Percentiles rank a stretch among this genome's conserved stretches.
phyloP scores from a whole-genome alignment of 2,113 vertebrate genomes.

The Thalassarche chlororhynchos region DNA sequence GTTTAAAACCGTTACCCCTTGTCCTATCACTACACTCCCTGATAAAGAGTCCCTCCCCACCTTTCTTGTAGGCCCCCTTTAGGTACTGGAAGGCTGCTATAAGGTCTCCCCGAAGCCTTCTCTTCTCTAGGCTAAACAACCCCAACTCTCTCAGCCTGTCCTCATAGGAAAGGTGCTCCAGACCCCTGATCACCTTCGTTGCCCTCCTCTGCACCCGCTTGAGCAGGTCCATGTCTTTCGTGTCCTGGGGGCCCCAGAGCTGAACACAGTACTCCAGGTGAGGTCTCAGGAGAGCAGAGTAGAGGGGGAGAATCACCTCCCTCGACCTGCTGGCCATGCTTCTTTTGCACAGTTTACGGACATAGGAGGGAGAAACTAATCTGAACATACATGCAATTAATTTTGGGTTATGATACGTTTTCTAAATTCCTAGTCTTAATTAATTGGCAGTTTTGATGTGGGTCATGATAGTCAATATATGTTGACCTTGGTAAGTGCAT shows the following conservation, averaged over 20 bases:
- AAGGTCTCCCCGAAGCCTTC: accelerated
- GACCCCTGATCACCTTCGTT: accelerated
- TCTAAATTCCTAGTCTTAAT: neutral
- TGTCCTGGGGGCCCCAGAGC: neutral
- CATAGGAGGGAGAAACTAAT: neutral
- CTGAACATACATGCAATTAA: neutral
- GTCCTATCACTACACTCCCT: neutral
- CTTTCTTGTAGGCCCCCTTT: neutral
- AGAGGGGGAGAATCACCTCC: accelerated
- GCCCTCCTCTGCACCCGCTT: neutral
- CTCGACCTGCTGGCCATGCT: accelerated
- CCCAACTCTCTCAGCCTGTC: neutral
- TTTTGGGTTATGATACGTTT: neutral
- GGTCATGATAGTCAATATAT: neutral
- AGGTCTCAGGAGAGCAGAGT: neutral
- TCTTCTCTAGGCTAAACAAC: neutral
- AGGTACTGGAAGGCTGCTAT: neutral
- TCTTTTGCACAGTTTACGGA: neutral
- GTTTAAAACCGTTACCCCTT: neutral
- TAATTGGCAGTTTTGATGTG: neutral
- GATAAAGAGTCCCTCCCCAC: neutral
- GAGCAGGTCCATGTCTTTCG: neutral
- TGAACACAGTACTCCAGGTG: neutral
- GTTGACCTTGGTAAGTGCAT: neutral
- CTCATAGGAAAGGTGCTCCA: neutral